Evolutionary conservation across 2,797 vertebrate genomes (phyloP).

Genomic region (Sebastes reedi): DNA sequence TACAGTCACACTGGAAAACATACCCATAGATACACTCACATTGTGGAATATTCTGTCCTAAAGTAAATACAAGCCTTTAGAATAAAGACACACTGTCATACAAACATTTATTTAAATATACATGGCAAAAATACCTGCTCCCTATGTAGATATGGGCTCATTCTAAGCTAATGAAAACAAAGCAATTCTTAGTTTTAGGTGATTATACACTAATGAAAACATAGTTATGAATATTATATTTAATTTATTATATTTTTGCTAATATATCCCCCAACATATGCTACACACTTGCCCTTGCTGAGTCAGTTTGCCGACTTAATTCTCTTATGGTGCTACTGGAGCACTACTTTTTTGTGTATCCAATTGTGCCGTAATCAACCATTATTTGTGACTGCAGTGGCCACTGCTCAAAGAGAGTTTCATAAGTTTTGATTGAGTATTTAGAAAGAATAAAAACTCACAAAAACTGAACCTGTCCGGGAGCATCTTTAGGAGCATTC

Average conservation of each 20-base stretch:
- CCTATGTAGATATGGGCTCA: too few species aligned
- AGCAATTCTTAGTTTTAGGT: too few species aligned
- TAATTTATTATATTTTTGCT: background rate
- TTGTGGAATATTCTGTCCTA: background rate
- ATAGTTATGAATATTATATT: background rate
- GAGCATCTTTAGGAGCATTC: conserved; percentile 77
- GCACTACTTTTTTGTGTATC: background rate
- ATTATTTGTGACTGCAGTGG: background rate
- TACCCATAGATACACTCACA: background rate
- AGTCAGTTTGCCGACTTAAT: background rate
- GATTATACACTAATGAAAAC: background rate
- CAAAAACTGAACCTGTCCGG: conserved; percentile 83
- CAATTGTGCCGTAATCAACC: background rate
- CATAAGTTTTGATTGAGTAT: background rate
- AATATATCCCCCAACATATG: too few species aligned
- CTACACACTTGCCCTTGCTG: background rate
- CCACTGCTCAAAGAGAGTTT: background rate
- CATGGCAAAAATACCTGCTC: too few species aligned
- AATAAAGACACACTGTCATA: background rate
- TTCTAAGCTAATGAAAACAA: too few species aligned
- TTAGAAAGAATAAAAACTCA: conserved; percentile 68
- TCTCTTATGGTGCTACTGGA: background rate
- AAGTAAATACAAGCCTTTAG: background rate
- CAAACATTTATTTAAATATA: background rate
- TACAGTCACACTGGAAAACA: conserved; percentile 81